phyloP scores from a whole-genome alignment of 2,113 vertebrate genomes.

The Amphiprion percula region DNA sequence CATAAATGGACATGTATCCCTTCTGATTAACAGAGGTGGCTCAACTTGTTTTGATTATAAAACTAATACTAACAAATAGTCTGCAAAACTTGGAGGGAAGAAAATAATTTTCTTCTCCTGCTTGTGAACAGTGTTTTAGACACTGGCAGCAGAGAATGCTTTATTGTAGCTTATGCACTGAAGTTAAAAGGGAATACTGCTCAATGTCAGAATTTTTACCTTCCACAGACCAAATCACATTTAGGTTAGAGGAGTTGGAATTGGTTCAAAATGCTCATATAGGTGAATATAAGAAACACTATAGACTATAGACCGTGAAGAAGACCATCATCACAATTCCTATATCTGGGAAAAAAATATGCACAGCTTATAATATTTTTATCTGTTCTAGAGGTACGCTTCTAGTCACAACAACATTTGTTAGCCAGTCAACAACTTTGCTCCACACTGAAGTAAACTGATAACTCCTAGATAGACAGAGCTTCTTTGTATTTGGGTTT shows the following conservation, averaged over 20 bases:
- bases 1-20: not conserved
- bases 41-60: slow-evolving; percentile 66
- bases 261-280: not conserved
- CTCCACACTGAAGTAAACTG: too few relatives aligned
- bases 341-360: too few relatives aligned
- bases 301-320: too few relatives aligned
- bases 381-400: too few relatives aligned
- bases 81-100: slow-evolving; percentile 42
- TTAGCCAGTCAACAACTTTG: too few relatives aligned
- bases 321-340: too few relatives aligned
- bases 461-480: too few relatives aligned
- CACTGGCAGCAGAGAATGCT: slow-evolving; percentile 53
- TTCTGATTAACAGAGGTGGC: slow-evolving; percentile 47
- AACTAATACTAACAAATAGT: slow-evolving; percentile 54
- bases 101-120: slow-evolving; percentile 59
- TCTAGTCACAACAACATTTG: too few relatives aligned
- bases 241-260: too few relatives aligned
- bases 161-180: slow-evolving; percentile 51
- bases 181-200: slow-evolving; percentile 65
- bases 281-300: not conserved
- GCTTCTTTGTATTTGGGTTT: too few relatives aligned
- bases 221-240: not conserved
- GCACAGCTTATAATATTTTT: too few relatives aligned
- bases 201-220: slow-evolving; percentile 21
- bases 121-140: slow-evolving; percentile 49